phyloP scores from a whole-genome alignment of 2,113 vertebrate genomes.

The Paralichthys olivaceus region DNA sequence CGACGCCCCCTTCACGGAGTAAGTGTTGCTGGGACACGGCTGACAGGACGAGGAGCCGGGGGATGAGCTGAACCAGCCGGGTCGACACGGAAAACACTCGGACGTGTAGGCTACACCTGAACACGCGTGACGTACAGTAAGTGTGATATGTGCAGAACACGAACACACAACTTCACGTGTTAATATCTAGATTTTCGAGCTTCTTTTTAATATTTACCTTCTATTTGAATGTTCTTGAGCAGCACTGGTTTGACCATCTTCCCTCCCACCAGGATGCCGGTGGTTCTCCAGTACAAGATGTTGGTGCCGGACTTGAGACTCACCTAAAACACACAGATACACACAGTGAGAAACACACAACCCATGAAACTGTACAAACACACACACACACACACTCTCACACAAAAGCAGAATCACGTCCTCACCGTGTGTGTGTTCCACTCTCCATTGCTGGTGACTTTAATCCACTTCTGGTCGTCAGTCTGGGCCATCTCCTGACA shows the following conservation, averaged over 20 bases:
- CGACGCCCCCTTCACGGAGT: constrained; percentile 89
- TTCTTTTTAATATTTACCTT: constrained; percentile 81
- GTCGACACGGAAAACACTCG: constrained; percentile 94
- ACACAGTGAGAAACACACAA: background rate
- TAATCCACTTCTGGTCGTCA: constrained; percentile 93
- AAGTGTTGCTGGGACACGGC: constrained; percentile 90
- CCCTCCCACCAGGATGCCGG: constrained; percentile 91
- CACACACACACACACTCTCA: background rate
- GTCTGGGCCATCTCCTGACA: constrained; percentile 93
- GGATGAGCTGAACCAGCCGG: constrained; percentile 90
- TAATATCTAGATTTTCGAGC: no score
- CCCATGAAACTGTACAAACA: background rate
- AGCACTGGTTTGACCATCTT: constrained; percentile 94
- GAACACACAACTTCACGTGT: background rate
- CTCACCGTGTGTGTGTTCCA: constrained; percentile 93
- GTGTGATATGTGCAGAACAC: background rate
- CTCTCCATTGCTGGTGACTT: constrained; percentile 89
- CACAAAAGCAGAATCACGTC: background rate
- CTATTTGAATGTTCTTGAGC: constrained; percentile 94
- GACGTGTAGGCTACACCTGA: constrained; percentile 96
- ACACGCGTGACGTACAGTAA: background rate
- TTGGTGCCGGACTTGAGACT: constrained; percentile 94
- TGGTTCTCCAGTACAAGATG: constrained; percentile 97
- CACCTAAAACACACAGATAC: constrained; percentile 80
- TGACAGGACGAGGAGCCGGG: constrained; percentile 90